Conservation (phyloP, 2,113 vertebrate genomes). For the Periophthalmodon schlosseri region DNA sequence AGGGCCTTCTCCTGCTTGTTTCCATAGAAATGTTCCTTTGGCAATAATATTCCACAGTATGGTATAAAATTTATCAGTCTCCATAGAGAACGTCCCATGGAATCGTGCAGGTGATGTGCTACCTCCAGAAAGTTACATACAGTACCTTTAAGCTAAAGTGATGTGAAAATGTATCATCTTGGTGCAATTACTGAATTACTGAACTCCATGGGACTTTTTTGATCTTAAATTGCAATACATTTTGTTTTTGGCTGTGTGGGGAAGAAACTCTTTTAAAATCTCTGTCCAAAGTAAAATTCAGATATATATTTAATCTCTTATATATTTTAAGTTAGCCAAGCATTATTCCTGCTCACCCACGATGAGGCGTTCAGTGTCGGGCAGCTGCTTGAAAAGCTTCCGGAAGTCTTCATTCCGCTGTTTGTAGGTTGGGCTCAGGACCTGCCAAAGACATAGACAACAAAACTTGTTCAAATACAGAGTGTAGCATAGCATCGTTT, state of each 20-base stretch:
- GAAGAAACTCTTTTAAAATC: neutral
- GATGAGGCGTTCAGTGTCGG: conserved; percentile 91
- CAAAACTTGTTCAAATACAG: neutral
- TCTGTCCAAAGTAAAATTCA: neutral
- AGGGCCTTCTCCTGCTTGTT: no score
- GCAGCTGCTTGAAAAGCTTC: conserved; percentile 93
- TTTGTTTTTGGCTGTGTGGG: neutral
- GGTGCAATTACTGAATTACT: no score
- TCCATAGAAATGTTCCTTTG: no score
- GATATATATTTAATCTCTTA: neutral
- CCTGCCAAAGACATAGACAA: conserved; percentile 67
- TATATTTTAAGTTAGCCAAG: neutral
- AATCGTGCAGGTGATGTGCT: no score
- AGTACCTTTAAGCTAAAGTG: no score
- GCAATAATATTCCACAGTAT: no score
- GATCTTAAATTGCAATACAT: neutral
- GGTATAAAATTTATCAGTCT: no score
- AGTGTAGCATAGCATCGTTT: neutral
- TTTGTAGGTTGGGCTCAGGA: conserved; percentile 92
- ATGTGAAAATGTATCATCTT: no score
- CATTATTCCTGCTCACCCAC: conserved; percentile 80
- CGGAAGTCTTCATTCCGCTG: conserved; percentile 93
- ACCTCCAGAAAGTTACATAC: no score
- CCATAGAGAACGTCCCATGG: no score
- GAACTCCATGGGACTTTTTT: no score